These are phyloP conservation scores for Leptodirus hochenwartii DNA, from an alignment of 2,888 invertebrate genomes.

Conservation along the genomic window DNA sequence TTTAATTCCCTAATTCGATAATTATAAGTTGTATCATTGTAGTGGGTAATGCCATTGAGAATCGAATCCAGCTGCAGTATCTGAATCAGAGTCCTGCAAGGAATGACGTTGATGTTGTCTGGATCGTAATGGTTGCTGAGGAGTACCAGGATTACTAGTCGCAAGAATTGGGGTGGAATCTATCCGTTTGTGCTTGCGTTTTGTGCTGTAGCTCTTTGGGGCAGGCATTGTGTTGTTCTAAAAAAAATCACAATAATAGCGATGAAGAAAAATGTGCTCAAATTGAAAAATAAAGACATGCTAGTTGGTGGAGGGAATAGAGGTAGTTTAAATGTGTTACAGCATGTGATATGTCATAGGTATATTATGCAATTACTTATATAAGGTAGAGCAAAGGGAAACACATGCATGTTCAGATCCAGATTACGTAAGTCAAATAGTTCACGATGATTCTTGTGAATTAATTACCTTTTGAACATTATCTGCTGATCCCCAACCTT, in stretches of 20 bases:
- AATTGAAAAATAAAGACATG: not conserved
- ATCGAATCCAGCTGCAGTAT: slow-evolving; percentile 75
- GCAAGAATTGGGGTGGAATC: slow-evolving; percentile 25
- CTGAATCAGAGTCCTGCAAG: slow-evolving; percentile 62
- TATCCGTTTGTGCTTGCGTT: slow-evolving; percentile 47
- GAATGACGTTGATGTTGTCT: slow-evolving; percentile 15
- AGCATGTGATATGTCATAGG: too few relatives aligned
- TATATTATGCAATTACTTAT: too few relatives aligned
- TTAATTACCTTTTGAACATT: slow-evolving; percentile 51
- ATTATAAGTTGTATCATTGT: too few relatives aligned
- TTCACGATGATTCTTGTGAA: too few relatives aligned
- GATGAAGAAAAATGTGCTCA: not conserved
- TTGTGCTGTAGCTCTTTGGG: slow-evolving; percentile 37
- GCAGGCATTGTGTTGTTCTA: slow-evolving; percentile 38
- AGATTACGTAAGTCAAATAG: slow-evolving; percentile 1
- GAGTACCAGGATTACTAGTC: slow-evolving; percentile 45
- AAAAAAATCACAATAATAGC: slow-evolving; percentile 4
- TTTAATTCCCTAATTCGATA: too few relatives aligned
- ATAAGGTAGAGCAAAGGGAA: not conserved
- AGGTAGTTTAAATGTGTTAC: too few relatives aligned
- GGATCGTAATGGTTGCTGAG: slow-evolving; percentile 35
- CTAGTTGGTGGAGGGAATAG: too few relatives aligned
- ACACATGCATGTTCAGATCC: not conserved
- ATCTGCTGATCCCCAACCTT: slow-evolving; percentile 82
- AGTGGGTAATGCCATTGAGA: slow-evolving; percentile 59